Percentiles rank a stretch among this genome's conserved stretches.
Evolutionary conservation across 2,113 vertebrate genomes (phyloP).

Genomic region (Pomatostomus ruficeps): DNA sequence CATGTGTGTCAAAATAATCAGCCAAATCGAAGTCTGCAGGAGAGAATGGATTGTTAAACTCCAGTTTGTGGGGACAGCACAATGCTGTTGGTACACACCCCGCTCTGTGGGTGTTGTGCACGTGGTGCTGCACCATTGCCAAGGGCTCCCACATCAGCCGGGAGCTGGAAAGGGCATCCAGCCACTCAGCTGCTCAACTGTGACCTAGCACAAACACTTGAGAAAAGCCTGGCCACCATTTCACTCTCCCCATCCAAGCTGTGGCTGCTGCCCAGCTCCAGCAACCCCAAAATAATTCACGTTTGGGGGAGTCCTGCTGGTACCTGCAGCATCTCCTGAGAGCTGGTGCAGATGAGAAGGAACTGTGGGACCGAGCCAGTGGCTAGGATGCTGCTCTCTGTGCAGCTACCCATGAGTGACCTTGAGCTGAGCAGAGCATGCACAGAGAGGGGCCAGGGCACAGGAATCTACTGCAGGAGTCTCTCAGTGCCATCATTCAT

Average conservation of each 20-base stretch:
- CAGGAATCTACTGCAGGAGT: rapidly evolving
- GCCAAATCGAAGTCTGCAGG: background rate
- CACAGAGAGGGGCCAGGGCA: background rate
- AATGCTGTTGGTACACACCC: background rate
- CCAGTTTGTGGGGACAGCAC: rapidly evolving
- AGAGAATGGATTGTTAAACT: background rate
- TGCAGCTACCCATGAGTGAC: rapidly evolving
- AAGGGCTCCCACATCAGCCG: rapidly evolving
- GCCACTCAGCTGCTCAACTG: rapidly evolving
- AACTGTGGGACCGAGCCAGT: rapidly evolving
- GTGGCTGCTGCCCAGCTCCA: background rate
- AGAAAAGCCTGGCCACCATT: background rate
- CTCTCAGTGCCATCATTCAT: background rate
- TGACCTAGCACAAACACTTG: background rate
- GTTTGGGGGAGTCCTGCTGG: rapidly evolving
- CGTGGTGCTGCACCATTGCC: rapidly evolving
- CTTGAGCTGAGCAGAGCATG: background rate
- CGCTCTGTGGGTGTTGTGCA: rapidly evolving
- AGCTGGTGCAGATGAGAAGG: background rate
- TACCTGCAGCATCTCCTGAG: background rate
- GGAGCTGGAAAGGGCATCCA: background rate
- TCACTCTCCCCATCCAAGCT: background rate
- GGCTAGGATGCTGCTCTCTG: background rate
- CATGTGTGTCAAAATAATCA: slow-evolving; percentile 30
- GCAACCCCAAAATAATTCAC: background rate